Evolutionary conservation across 2,888 invertebrate genomes (phyloP).

Genomic region (Pyrrhia umbra): DNA sequence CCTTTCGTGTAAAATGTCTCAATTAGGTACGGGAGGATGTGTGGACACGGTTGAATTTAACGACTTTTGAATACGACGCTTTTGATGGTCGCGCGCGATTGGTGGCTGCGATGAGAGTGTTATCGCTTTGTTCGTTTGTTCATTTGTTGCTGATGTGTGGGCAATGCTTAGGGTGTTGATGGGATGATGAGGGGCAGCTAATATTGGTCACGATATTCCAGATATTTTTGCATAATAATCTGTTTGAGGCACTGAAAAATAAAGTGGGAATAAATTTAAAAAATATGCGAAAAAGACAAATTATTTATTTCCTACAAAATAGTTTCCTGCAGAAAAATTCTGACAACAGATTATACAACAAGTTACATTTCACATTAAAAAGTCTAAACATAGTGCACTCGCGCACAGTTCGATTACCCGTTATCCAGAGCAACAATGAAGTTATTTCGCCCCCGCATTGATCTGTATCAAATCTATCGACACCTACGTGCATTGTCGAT

Average conservation of each 20-base stretch:
- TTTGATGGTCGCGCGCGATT: constrained; percentile 74
- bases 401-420: constrained; percentile 70
- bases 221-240: not conserved
- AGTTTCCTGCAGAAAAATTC: too few species aligned
- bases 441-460: constrained; percentile 78
- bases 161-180: constrained; percentile 36
- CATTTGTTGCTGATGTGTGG: constrained; percentile 44
- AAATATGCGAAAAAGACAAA: not conserved
- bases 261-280: not conserved
- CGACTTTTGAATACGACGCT: constrained; percentile 77
- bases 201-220: constrained; percentile 12
- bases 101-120: constrained; percentile 74
- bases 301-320: too few species aligned
- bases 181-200: constrained; percentile 17
- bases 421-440: constrained; percentile 71
- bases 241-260: not conserved
- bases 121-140: constrained; percentile 69
- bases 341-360: too few species aligned
- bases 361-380: constrained; percentile 35
- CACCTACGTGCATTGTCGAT: constrained; percentile 75
- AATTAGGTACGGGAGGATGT: constrained; percentile 88
- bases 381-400: constrained; percentile 40
- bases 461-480: constrained; percentile 77
- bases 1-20: constrained; percentile 89
- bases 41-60: constrained; percentile 82